phyloP scores from a whole-genome alignment of 2,797 vertebrate genomes.

The Channa striata region DNA sequence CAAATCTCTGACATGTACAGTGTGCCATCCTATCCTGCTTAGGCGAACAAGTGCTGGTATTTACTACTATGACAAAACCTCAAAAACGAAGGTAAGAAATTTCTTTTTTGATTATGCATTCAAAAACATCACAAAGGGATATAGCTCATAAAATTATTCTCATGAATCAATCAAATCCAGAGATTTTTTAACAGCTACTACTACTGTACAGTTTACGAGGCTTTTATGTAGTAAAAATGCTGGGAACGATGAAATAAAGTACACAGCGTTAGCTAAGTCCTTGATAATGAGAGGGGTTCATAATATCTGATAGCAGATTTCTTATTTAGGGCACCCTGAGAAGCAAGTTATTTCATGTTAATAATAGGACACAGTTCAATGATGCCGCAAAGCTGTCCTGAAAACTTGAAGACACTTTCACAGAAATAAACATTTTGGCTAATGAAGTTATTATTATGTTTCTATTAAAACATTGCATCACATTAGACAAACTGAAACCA shows the following conservation, averaged over 20 bases:
- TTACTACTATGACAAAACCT: neutral
- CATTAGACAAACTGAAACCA: slow-evolving; percentile 21
- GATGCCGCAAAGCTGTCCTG: slow-evolving; percentile 13
- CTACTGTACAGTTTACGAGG: neutral
- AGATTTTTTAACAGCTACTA: neutral
- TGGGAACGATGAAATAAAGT: neutral
- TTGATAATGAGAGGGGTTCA: slow-evolving; percentile 4
- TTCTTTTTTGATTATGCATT: neutral
- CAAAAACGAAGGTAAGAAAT: neutral
- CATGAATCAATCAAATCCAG: neutral
- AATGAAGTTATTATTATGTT: slow-evolving; percentile 49
- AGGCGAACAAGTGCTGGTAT: neutral
- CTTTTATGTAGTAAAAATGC: slow-evolving; percentile 1
- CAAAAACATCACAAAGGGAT: neutral
- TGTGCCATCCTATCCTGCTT: neutral
- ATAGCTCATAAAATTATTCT: neutral
- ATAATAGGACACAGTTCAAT: slow-evolving; percentile 18
- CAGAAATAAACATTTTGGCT: slow-evolving; percentile 31
- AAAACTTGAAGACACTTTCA: slow-evolving; percentile 23
- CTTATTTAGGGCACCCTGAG: neutral
- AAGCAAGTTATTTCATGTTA: slow-evolving; percentile 9
- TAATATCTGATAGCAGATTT: slow-evolving; percentile 18
- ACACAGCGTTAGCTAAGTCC: neutral
- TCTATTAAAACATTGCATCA: slow-evolving; percentile 37
- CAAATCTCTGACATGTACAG: neutral